These are phyloP conservation scores for Amblyopsis hoosieri DNA, from an alignment of 2,797 vertebrate genomes.

Conservation along the genomic window DNA sequence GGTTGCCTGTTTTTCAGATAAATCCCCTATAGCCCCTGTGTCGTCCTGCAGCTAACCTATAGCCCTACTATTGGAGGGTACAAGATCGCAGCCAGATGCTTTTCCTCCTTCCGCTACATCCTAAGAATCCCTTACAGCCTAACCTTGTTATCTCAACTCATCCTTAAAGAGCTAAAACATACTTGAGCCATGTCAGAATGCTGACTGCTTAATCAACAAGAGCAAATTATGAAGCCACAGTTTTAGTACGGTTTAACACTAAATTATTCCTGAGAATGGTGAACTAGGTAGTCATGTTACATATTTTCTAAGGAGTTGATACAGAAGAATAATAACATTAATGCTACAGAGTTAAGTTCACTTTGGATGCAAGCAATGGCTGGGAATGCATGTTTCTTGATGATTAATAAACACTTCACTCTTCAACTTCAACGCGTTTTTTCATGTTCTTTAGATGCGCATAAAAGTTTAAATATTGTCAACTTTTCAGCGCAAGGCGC, in stretches of 20 bases:
- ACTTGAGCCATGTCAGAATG: constrained; percentile 13
- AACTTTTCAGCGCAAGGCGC: too few relatives aligned
- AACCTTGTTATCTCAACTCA: constrained; percentile 38
- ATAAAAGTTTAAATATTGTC: too few relatives aligned
- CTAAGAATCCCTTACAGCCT: constrained; percentile 30
- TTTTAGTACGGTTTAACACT: constrained; percentile 8
- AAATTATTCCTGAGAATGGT: background rate
- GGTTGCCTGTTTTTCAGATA: too few relatives aligned
- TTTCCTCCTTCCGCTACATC: constrained; percentile 27
- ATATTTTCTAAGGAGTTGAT: too few relatives aligned
- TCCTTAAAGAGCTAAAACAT: constrained; percentile 24
- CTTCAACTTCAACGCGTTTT: constrained; percentile 24
- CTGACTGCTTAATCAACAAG: background rate
- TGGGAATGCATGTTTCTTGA: constrained; percentile 45
- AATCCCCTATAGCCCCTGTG: too few relatives aligned
- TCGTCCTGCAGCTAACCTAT: too few relatives aligned
- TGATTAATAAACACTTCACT: constrained; percentile 24
- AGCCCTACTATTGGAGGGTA: background rate
- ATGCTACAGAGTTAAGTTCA: too few relatives aligned
- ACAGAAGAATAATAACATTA: too few relatives aligned
- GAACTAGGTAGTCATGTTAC: background rate
- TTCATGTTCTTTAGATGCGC: too few relatives aligned
- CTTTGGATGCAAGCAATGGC: constrained; percentile 6
- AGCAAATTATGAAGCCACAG: constrained; percentile 20
- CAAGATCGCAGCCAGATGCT: constrained; percentile 7